Conservation (phyloP, 1,140 invertebrate genomes). For the Leptopilina boulardi region DNA sequence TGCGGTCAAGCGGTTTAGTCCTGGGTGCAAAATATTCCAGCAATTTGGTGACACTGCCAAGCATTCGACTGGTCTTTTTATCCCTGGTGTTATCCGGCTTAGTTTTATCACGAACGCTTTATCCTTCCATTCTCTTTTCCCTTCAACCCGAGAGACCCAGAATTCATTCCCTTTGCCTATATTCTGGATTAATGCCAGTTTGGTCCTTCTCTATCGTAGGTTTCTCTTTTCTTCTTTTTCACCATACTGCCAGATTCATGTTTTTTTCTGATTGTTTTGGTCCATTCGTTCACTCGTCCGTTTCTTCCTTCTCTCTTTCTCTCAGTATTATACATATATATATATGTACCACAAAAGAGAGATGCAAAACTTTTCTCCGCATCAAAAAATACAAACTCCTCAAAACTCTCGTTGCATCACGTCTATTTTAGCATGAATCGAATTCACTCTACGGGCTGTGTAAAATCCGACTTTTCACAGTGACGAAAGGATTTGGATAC, state of each 20-base stretch:
- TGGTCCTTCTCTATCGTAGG: conserved; percentile 1
- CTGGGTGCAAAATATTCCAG: conserved; percentile 55
- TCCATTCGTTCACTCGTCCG: not conserved
- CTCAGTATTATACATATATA: too few species aligned
- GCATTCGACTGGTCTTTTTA: conserved; percentile 50
- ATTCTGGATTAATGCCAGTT: conserved; percentile 53
- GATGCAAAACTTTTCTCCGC: not conserved
- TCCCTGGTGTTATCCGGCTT: conserved; percentile 55
- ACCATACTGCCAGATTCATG: not conserved
- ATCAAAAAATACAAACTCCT: not conserved
- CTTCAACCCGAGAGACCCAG: not conserved
- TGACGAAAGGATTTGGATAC: not conserved
- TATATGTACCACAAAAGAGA: not conserved
- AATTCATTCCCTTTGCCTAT: conserved; percentile 42
- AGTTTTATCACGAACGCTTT: conserved; percentile 58
- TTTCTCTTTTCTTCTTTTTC: conserved; percentile 6
- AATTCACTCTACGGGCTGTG: not conserved
- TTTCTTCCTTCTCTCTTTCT: not conserved
- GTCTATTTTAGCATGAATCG: conserved; percentile 6
- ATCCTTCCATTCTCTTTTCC: conserved; percentile 37
- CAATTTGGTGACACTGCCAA: conserved; percentile 58
- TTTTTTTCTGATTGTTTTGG: not conserved
- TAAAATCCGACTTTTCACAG: not conserved
- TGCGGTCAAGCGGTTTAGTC: conserved; percentile 29
- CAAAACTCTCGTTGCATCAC: not conserved